phyloP scores from a whole-genome alignment of 2,797 vertebrate genomes.

The Eidolon dupreanum region DNA sequence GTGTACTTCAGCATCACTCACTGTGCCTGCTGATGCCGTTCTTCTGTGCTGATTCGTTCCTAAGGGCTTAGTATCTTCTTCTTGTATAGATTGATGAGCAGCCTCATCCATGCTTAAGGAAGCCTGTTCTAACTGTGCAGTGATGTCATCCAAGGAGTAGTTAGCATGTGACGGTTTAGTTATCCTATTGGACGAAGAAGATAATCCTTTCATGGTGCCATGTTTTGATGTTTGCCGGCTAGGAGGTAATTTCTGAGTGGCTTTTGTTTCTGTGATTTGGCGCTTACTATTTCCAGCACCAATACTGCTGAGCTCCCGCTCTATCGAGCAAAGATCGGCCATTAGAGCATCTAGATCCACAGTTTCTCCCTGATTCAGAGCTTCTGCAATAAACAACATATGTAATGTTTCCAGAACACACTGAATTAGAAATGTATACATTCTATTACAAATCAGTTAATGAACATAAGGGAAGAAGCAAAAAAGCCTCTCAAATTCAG shows the following conservation, averaged over 20 bases:
- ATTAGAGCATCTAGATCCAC: conserved; percentile 98
- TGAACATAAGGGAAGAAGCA: background rate
- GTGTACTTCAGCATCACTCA: conserved; percentile 92
- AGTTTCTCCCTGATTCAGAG: conserved; percentile 95
- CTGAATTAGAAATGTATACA: background rate
- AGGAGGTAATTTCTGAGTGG: conserved; percentile 91
- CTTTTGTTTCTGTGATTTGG: conserved; percentile 86
- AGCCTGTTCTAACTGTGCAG: conserved; percentile 96
- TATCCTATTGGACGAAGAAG: conserved; percentile 89
- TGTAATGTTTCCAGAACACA: background rate
- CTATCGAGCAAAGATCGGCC: conserved; percentile 98
- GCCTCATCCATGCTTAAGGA: conserved; percentile 97
- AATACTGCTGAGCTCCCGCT: conserved; percentile 95
- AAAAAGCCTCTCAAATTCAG: conserved; percentile 21
- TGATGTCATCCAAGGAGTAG: conserved; percentile 97
- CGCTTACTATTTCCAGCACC: conserved; percentile 89
- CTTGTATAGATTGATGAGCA: conserved; percentile 88
- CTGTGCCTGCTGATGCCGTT: conserved; percentile 95
- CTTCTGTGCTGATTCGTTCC: conserved; percentile 92
- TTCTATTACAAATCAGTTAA: conserved; percentile 21
- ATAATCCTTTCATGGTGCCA: conserved; percentile 91
- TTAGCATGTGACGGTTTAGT: conserved; percentile 91
- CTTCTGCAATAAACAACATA: conserved; percentile 90
- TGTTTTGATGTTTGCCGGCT: conserved; percentile 90
- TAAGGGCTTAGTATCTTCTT: conserved; percentile 87